Percentiles rank a stretch among this genome's conserved stretches.
Evolutionary conservation across 37 sponge, comb jelly and placozoan species (phyloP).

Genomic region (Spongia lamella): DNA sequence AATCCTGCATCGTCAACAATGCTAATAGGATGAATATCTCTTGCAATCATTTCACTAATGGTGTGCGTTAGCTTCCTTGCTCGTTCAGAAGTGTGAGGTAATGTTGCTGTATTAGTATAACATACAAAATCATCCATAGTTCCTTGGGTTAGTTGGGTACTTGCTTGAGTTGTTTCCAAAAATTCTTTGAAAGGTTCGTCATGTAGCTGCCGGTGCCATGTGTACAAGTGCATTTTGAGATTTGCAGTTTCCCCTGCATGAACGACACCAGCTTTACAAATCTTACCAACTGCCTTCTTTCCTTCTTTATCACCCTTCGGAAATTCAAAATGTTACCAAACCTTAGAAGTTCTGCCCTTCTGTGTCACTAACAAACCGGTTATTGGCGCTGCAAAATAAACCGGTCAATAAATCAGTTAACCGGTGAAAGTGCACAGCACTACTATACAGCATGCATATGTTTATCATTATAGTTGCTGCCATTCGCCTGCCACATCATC

Average conservation of each 20-base stretch:
- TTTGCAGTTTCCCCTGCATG: slow-evolving; percentile 1
- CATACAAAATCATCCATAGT: too few species aligned
- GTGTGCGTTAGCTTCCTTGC: neutral
- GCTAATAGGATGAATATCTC: neutral
- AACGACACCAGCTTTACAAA: neutral
- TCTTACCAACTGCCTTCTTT: neutral
- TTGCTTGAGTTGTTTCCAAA: too few species aligned
- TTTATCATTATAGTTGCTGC: too few species aligned
- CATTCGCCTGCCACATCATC: too few species aligned
- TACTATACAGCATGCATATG: too few species aligned
- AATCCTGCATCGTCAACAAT: too few species aligned
- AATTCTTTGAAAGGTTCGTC: neutral
- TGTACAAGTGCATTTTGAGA: neutral
- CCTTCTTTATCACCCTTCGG: neutral
- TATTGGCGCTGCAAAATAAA: too few species aligned
- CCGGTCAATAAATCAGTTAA: too few species aligned
- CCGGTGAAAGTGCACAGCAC: too few species aligned
- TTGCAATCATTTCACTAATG: slow-evolving; percentile 2
- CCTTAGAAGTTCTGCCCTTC: too few species aligned
- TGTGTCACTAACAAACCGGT: too few species aligned
- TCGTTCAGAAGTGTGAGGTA: neutral
- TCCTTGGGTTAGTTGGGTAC: too few species aligned
- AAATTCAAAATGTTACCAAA: slow-evolving; percentile 1
- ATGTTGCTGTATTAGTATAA: neutral
- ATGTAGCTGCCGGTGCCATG: neutral